Conservation (phyloP, 2,113 vertebrate genomes). For the Poeciliopsis occidentalis region DNA sequence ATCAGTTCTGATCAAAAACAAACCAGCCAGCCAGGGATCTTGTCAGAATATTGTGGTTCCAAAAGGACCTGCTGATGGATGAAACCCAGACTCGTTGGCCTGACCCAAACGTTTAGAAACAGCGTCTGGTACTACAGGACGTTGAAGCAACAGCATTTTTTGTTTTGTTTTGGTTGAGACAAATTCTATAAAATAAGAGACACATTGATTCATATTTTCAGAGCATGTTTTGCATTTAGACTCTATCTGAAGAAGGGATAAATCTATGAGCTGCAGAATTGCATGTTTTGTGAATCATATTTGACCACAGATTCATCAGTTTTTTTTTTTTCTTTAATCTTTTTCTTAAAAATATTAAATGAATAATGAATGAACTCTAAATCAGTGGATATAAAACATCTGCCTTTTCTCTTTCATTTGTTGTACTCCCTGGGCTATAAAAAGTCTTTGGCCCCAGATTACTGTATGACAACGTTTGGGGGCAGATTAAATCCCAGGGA, state of each 20-base stretch:
- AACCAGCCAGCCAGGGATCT: neutral
- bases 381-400: constrained; percentile 25
- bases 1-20: neutral
- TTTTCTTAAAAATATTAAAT: constrained; percentile 3
- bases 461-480: constrained; percentile 61
- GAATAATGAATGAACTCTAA: neutral
- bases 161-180: too few relatives aligned
- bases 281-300: neutral
- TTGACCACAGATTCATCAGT: neutral
- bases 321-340: neutral
- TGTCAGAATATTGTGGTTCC: neutral
- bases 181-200: neutral
- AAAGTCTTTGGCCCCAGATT: constrained; percentile 62
- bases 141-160: too few relatives aligned
- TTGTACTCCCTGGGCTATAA: constrained; percentile 39
- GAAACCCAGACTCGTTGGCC: neutral
- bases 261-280: too few relatives aligned
- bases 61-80: neutral
- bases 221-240: neutral
- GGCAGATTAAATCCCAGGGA: constrained; percentile 71
- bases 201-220: neutral
- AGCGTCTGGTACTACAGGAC: too few relatives aligned
- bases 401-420: constrained; percentile 30
- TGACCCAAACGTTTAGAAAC: neutral
- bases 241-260: too few relatives aligned